phyloP scores from a whole-genome alignment of 53 echinoderm and acorn worm species.

The Antedon mediterranea region DNA sequence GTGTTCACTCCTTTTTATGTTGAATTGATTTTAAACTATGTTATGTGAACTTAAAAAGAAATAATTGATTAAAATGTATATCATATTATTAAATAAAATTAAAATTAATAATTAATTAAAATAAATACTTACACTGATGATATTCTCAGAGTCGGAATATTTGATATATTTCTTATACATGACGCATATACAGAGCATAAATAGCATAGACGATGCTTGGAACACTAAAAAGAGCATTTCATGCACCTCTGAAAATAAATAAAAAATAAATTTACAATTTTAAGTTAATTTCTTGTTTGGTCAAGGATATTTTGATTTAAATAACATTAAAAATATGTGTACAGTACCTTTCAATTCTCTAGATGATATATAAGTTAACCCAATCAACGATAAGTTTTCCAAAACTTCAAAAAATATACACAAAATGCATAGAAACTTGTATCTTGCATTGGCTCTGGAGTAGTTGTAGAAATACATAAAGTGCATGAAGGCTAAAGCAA shows the following conservation, averaged over 20 bases:
- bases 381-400: constrained; percentile 62
- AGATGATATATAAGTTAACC: constrained; percentile 59
- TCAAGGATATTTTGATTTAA: too few relatives aligned
- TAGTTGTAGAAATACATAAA: constrained; percentile 30
- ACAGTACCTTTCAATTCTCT: constrained; percentile 64
- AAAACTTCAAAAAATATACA: constrained; percentile 43
- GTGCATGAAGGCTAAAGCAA: constrained; percentile 28
- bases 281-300: too few relatives aligned
- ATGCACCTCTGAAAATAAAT: constrained; percentile 39
- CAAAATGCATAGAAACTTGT: constrained; percentile 32
- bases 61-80: too few relatives aligned
- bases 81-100: too few relatives aligned
- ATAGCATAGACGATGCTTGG: constrained; percentile 38
- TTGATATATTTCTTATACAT: constrained; percentile 6
- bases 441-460: background rate
- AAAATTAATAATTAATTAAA: too few relatives aligned
- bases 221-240: constrained; percentile 60
- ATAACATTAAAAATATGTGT: background rate
- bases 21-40: too few relatives aligned
- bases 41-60: too few relatives aligned
- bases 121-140: background rate
- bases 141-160: constrained; percentile 2
- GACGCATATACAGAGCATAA: constrained; percentile 58
- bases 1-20: too few relatives aligned
- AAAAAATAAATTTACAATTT: too few relatives aligned